Evolutionary conservation across 2,797 vertebrate genomes (phyloP).

Genomic region (Okamejei kenojei): DNA sequence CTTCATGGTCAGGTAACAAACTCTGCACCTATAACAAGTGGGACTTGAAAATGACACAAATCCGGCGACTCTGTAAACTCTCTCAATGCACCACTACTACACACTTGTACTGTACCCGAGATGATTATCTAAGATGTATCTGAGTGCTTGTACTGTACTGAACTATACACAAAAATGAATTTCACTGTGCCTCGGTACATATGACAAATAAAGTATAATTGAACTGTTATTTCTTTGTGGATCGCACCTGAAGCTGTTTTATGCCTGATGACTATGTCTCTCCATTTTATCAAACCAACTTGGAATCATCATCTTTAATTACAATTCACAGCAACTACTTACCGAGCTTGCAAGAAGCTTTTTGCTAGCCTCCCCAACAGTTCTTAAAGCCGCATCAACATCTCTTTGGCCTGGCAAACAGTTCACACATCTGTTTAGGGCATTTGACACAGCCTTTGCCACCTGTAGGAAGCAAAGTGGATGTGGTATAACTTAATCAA

Average conservation of each 20-base stretch:
- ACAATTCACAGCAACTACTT: constrained; percentile 45
- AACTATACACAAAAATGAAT: too few species aligned
- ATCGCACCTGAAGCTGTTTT: not conserved
- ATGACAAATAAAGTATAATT: too few species aligned
- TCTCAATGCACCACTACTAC: too few species aligned
- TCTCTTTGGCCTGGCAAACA: constrained; percentile 91
- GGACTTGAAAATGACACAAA: too few species aligned
- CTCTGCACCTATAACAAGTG: too few species aligned
- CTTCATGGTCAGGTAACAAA: too few species aligned
- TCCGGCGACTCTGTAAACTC: too few species aligned
- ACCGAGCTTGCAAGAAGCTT: constrained; percentile 77
- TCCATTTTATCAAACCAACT: not conserved
- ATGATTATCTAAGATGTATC: too few species aligned
- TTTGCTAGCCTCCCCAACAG: constrained; percentile 91
- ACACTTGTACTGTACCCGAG: too few species aligned
- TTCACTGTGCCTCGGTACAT: too few species aligned
- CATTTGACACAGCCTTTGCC: constrained; percentile 90
- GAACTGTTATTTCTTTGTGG: too few species aligned
- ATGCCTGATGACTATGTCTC: not conserved
- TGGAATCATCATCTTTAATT: not conserved
- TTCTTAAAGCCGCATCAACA: constrained; percentile 85
- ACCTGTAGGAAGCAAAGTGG: constrained; percentile 61
- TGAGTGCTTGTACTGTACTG: too few species aligned
- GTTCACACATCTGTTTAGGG: constrained; percentile 85
- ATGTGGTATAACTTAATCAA: not conserved